Evolutionary conservation across 2,797 vertebrate species (phyloP).

Genomic region (Taeniopygia guttata): DNA sequence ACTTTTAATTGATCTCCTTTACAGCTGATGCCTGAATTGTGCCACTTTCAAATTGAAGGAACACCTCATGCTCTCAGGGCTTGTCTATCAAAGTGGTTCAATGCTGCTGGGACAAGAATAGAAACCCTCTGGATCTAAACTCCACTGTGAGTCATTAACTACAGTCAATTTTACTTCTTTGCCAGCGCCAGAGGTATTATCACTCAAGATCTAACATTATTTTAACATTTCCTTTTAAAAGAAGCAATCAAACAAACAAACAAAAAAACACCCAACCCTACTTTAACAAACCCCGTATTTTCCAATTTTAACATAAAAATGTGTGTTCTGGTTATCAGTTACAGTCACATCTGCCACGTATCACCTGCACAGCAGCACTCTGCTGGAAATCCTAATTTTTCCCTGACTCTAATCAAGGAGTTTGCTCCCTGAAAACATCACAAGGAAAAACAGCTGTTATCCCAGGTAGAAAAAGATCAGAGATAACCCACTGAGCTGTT

Average conservation of each 20-base stretch:
- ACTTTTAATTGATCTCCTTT: neutral
- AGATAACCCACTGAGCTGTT: neutral
- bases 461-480: neutral
- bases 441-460: neutral
- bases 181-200: neutral
- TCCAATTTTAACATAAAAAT: neutral
- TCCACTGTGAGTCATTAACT: neutral
- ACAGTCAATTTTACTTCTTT: neutral
- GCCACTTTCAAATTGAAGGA: neutral
- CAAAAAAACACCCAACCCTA: rapidly evolving
- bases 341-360: neutral
- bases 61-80: neutral
- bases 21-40: neutral
- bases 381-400: neutral
- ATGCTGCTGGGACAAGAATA: neutral
- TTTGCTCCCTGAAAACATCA: neutral
- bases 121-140: neutral
- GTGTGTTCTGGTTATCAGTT: neutral
- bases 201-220: neutral
- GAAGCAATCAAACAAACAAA: neutral
- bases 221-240: neutral
- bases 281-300: neutral
- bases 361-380: neutral
- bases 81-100: neutral
- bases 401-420: neutral